Conservation (phyloP, 2,797 vertebrate genomes). For the Rhinella marina region DNA sequence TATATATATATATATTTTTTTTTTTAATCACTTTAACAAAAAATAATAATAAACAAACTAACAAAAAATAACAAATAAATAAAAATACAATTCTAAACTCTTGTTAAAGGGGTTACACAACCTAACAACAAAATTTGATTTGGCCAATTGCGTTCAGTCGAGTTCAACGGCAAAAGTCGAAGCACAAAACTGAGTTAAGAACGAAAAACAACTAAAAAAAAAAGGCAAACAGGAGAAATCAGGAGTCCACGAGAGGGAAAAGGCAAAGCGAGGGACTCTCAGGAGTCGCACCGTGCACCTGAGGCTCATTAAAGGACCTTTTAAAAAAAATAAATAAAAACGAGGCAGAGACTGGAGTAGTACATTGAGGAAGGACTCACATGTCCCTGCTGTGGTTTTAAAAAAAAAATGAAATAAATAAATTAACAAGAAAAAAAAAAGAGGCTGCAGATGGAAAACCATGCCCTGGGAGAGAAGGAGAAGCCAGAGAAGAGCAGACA, state of each 20-base stretch:
- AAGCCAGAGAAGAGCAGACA: conserved; percentile 53
- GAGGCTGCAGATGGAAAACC: conserved; percentile 57
- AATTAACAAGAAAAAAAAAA: conserved; percentile 29
- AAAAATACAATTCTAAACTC: no score
- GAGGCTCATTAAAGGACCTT: conserved; percentile 60
- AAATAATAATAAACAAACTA: no score
- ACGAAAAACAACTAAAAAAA: neutral
- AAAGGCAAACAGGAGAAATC: conserved; percentile 12
- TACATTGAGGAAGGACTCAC: conserved; percentile 19
- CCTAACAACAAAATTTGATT: no score
- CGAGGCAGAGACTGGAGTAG: neutral
- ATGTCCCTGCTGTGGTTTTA: conserved; percentile 56
- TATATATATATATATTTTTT: no score
- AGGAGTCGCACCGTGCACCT: conserved; percentile 49
- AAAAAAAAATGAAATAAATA: conserved; percentile 35
- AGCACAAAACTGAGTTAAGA: neutral
- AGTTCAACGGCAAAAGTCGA: neutral
- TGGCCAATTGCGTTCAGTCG: no score
- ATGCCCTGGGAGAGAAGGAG: conserved; percentile 48
- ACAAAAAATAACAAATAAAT: no score
- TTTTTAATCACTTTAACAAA: no score
- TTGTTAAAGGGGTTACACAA: no score
- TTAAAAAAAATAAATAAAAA: neutral
- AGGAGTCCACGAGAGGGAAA: conserved; percentile 28
- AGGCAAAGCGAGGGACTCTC: conserved; percentile 29